Conservation (phyloP, 2,888 invertebrate species). For the Lasioglossum pauxillum region DNA sequence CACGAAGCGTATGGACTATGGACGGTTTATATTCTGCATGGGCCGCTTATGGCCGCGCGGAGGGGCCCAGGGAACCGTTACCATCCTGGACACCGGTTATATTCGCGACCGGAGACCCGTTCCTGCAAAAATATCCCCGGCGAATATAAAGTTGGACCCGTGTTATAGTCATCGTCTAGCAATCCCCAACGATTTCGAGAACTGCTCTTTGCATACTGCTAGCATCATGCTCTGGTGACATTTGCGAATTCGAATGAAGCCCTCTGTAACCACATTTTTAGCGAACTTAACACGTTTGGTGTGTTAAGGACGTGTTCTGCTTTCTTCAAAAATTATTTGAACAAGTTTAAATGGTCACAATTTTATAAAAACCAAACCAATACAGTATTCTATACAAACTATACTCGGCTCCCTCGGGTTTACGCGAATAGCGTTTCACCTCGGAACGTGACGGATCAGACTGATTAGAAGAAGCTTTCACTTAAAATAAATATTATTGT, state of each 20-base stretch:
- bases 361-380: not conserved
- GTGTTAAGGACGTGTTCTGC: too few species aligned
- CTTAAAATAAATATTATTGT: not conserved
- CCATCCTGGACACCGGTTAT: constrained; percentile 35
- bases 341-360: not conserved
- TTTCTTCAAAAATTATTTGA: not conserved
- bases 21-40: not conserved
- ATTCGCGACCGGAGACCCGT: constrained; percentile 26
- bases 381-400: too few species aligned
- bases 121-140: constrained; percentile 35
- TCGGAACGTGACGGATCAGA: too few species aligned
- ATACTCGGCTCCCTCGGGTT: too few species aligned
- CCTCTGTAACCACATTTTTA: too few species aligned
- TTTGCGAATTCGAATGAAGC: not conserved
- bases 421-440: too few species aligned
- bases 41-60: constrained; percentile 28
- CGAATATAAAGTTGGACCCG: constrained; percentile 38
- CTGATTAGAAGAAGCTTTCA: too few species aligned
- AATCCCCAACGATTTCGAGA: not conserved
- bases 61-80: constrained; percentile 57
- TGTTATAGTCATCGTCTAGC: not conserved
- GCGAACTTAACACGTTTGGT: too few species aligned
- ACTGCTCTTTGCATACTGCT: not conserved
- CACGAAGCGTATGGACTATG: constrained; percentile 29
- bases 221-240: not conserved